phyloP scores from a whole-genome alignment of 2,888 invertebrate genomes.

The Lomographa bimaculata region DNA sequence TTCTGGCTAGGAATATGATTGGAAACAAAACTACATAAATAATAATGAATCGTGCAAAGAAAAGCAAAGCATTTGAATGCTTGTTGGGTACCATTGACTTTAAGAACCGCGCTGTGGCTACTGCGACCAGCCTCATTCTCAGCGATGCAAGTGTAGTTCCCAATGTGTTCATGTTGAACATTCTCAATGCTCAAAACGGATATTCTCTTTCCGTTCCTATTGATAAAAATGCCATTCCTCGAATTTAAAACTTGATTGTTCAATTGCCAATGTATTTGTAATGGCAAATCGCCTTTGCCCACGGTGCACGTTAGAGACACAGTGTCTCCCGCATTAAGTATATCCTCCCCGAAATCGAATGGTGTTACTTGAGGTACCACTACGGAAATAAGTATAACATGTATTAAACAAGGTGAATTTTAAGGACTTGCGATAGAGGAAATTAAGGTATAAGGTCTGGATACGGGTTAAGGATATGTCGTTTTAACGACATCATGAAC shows the following conservation, averaged over 20 bases:
- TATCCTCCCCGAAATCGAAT: constrained; percentile 90
- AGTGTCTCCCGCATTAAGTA: constrained; percentile 88
- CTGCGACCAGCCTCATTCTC: constrained; percentile 86
- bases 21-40: constrained; percentile 31
- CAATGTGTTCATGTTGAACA: constrained; percentile 84
- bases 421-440: constrained; percentile 2
- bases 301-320: constrained; percentile 88
- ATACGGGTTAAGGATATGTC: not conserved
- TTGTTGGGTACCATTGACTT: constrained; percentile 85
- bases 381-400: constrained; percentile 53
- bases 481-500: not conserved
- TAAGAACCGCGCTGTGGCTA: constrained; percentile 85
- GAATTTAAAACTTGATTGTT: constrained; percentile 81
- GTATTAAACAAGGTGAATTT: constrained; percentile 7
- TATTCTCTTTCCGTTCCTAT: constrained; percentile 85
- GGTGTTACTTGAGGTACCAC: constrained; percentile 92
- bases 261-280: constrained; percentile 88
- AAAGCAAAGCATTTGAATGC: constrained; percentile 45
- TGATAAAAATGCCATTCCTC: constrained; percentile 83
- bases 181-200: constrained; percentile 87
- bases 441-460: not conserved
- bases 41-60: constrained; percentile 50
- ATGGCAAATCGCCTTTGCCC: constrained; percentile 88
- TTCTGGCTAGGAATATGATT: too few relatives aligned
- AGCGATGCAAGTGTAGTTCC: constrained; percentile 86